Evolutionary conservation across 1,140 invertebrate genomes (phyloP), one percentile per base, ranked within the genome.

Genomic region (Maniola jurtina): DNA sequence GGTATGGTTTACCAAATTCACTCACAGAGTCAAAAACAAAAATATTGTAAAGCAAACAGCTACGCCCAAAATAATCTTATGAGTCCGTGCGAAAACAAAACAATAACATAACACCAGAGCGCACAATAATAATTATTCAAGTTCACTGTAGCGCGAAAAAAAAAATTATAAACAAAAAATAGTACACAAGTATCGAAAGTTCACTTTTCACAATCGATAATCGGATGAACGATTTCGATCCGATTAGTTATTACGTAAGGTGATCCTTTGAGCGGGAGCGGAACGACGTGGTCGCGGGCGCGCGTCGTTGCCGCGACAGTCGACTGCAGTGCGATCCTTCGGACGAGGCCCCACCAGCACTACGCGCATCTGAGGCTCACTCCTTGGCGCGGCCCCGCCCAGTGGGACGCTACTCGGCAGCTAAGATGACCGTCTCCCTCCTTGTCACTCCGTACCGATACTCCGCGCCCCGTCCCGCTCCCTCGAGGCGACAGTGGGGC

Each of bases 321-420:
- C 87, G 85, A 88, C 88, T 89, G 88, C 88, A 90, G 84, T 90
- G 86, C 86, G 79, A 89, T 89, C 88, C 88, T 90, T 86, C 78
- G 83, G 74, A 71, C 78, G 81, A 77, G 81, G 79, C 86, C 85
- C 84, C 86, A 82, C 85, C 80, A 84, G 73, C 73, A 77, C 85
- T 79, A 76, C 83, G 86, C 88, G 86, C 84, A 88, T 88, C 86
- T 88, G 85, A 88, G 88, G 81, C 84, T 81, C 84, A 70, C 83
- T 90, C 86, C 88, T 88, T 88, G 79, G 80, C 80, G 77, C 83
- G 81, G 86, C 88, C 84, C 88, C 88, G 88, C 88, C 88, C 88
- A 90, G 86, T 90, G 88, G 88, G 88, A 88, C 86, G 86, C 88
- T 70, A 87, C 86, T 85, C 85, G 80, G 73, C 75, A 73, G 77